Evolutionary conservation across 2,888 invertebrate species (phyloP).

Genomic region (Sminthurides aquaticus): DNA sequence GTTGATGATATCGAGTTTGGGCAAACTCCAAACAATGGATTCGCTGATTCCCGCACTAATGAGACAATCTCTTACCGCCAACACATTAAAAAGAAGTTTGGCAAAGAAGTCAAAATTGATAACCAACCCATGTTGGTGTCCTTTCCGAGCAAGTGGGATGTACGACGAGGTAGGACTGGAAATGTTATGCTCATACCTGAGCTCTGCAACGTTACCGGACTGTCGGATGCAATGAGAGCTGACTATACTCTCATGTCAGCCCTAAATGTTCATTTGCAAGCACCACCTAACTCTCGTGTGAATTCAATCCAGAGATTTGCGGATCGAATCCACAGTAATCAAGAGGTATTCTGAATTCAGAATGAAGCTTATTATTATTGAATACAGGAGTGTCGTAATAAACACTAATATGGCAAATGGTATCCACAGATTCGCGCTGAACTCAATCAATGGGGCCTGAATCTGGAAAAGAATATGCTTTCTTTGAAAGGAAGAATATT

Average conservation of each 20-base stretch:
- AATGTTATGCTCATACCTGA: slow-evolving; percentile 65
- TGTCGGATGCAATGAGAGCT: slow-evolving; percentile 72
- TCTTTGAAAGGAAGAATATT: slow-evolving; percentile 59
- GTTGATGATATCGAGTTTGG: slow-evolving; percentile 7
- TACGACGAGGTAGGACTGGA: neutral
- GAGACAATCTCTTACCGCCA: neutral
- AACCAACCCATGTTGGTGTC: slow-evolving; percentile 12
- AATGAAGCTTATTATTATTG: too few relatives aligned
- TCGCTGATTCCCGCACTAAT: neutral
- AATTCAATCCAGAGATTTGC: slow-evolving; percentile 51
- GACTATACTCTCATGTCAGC: slow-evolving; percentile 75
- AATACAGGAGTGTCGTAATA: too few relatives aligned
- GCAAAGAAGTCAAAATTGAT: neutral
- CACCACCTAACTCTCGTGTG: slow-evolving; percentile 70
- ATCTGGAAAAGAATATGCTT: slow-evolving; percentile 54
- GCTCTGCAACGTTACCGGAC: slow-evolving; percentile 76
- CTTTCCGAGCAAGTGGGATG: slow-evolving; percentile 9
- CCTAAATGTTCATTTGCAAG: slow-evolving; percentile 56
- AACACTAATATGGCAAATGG: too few relatives aligned
- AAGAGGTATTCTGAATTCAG: slow-evolving; percentile 72
- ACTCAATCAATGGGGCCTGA: slow-evolving; percentile 73
- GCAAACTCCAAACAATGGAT: neutral
- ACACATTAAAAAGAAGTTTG: slow-evolving; percentile 4
- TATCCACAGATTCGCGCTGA: slow-evolving; percentile 54
- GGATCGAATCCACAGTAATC: slow-evolving; percentile 49